Evolutionary conservation across 2,113 vertebrate species (phyloP), one percentile per base, ranked within the genome.

Genomic region (Ageneiosus marmoratus): DNA sequence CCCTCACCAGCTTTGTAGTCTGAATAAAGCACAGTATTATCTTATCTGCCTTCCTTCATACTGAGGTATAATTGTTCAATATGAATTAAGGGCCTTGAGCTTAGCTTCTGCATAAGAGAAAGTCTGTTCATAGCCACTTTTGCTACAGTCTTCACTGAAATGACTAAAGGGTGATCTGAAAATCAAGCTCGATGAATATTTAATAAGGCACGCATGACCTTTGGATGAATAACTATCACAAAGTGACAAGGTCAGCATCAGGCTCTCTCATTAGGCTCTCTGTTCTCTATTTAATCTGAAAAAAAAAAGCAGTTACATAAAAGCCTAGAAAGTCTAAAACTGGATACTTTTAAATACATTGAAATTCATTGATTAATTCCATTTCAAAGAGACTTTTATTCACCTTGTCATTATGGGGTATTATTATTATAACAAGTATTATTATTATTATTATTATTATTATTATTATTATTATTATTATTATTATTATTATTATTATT

Each of bases 181-280:
- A 60, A 60, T 82, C 55, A 69, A 67, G 24, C 0, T 2, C 48
- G 58, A 32, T 81, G 67, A 58, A 82, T 62, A 82, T 74, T 62
- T 82, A 44, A 6, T 62, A 29, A 79, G 27, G 18, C 44, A 51
- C 9, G 20, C 16, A 3, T 46, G 69, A 50, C 80, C 53, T 82
- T 58, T 74, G 22, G 53, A 48, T 74, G 53, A 81, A 56, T 9
- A 73, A 73, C 65, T 69, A 67, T 69, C n/a, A 32, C 44, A 63
- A 63, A 79, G n/a, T 65, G 62, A 34, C 78, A 80, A 72, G 80
- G 37, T 82, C 55, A 62, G 12, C 41, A 62, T 22, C 70, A 58
- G n/a, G n/a, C n/a, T n/a, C n/a, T n/a, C n/a, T n/a, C n/a, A n/a
- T n/a, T 18, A 56, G 24, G 60, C 50, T 51, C 77, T 51, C 44